Conservation (phyloP, 2,113 vertebrate genomes). For the Genyomyrus donnyi region DNA sequence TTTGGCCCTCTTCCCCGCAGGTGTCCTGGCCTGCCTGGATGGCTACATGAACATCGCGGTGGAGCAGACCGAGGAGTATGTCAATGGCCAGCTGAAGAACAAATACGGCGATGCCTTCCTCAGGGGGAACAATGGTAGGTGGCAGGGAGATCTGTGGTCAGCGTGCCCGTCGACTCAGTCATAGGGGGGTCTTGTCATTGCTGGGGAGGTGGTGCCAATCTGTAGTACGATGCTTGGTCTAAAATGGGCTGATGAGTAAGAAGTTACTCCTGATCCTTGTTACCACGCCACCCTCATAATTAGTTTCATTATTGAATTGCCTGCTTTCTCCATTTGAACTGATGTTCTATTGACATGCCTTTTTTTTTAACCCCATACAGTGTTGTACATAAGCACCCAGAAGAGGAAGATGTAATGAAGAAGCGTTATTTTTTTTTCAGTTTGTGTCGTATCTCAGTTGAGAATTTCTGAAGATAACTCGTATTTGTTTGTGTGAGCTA, state of each 20-base stretch:
- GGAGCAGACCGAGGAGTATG: constrained; percentile 97
- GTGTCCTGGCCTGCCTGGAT: constrained; percentile 93
- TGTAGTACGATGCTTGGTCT: background rate
- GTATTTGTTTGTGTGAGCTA: constrained; percentile 41
- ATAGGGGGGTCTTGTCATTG: background rate
- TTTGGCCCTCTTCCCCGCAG: constrained; percentile 45
- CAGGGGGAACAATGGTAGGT: constrained; percentile 92
- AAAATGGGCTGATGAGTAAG: background rate
- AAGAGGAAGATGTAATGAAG: constrained; percentile 89
- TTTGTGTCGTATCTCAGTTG: background rate
- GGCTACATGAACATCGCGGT: constrained; percentile 99
- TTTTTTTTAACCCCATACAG: constrained; percentile 53
- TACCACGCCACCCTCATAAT: background rate
- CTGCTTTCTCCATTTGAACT: background rate
- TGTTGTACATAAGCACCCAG: constrained; percentile 98
- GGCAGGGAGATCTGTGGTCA: background rate
- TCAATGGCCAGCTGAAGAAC: constrained; percentile 96
- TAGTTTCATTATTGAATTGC: background rate
- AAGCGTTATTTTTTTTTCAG: constrained; percentile 7
- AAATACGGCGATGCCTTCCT: constrained; percentile 98
- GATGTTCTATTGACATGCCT: background rate
- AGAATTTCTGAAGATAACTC: constrained; percentile 21
- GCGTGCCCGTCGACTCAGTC: background rate
- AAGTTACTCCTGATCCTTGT: background rate
- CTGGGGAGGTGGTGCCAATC: background rate